Evolutionary conservation across 2,113 vertebrate species (phyloP).

Genomic region (Mola mola): DNA sequence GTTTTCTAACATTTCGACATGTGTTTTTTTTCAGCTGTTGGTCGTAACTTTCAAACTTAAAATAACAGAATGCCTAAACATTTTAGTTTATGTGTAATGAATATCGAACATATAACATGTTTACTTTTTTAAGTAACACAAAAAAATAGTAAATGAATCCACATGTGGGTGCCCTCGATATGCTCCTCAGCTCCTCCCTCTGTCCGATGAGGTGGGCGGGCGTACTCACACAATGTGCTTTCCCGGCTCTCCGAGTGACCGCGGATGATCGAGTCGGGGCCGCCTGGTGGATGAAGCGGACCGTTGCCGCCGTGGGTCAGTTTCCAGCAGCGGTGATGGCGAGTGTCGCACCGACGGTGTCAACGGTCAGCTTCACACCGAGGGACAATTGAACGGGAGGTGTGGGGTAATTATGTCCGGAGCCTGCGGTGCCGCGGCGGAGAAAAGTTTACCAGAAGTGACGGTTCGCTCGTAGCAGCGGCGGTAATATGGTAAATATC

Average conservation of each 20-base stretch:
- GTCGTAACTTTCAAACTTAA: too few species aligned
- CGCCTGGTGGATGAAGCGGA: not conserved
- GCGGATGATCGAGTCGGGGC: constrained; percentile 35
- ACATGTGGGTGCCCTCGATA: constrained; percentile 47
- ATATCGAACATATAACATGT: too few species aligned
- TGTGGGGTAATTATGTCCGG: constrained; percentile 52
- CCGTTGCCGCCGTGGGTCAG: not conserved
- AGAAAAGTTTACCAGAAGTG: constrained; percentile 72
- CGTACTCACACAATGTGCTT: constrained; percentile 16
- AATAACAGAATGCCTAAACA: too few species aligned
- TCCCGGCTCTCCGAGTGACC: constrained; percentile 1
- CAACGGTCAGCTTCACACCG: constrained; percentile 8
- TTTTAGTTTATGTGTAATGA: too few species aligned
- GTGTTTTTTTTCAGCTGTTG: too few species aligned
- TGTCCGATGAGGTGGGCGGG: constrained; percentile 52
- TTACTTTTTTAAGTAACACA: too few species aligned
- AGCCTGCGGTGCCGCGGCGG: constrained; percentile 28
- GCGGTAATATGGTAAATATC: constrained; percentile 71
- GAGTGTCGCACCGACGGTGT: constrained; percentile 4
- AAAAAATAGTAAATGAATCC: too few species aligned
- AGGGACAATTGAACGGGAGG: constrained; percentile 3
- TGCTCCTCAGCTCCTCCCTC: constrained; percentile 49
- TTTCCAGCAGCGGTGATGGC: constrained; percentile 20
- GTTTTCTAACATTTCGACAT: too few species aligned
- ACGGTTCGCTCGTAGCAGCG: constrained; percentile 12